A percentile compares a stretch with the other conserved stretches of the same genome.
These are phyloP conservation scores for Tricholauxania praeusta DNA, from an alignment of 2,888 invertebrate species.

Conservation along the genomic window DNA sequence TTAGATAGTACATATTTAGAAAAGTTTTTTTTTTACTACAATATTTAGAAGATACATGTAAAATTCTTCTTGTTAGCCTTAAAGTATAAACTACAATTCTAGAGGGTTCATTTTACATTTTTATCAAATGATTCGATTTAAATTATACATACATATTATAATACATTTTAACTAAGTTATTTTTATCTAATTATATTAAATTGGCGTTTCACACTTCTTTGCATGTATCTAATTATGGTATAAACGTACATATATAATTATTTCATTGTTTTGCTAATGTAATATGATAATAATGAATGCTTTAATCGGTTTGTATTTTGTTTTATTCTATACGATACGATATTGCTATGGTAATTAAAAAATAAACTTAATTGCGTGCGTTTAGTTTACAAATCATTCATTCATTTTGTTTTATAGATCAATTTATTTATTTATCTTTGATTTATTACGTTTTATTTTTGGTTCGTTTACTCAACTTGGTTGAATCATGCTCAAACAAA, in stretches of 20 bases:
- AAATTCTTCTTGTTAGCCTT: constrained; percentile 41
- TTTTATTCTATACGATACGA: no score
- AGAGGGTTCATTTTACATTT: not conserved
- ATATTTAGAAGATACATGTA: constrained; percentile 34
- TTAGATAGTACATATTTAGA: no score
- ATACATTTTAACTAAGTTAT: constrained; percentile 21
- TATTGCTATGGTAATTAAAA: no score
- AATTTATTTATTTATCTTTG: not conserved
- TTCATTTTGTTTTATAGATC: not conserved
- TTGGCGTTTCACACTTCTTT: not conserved
- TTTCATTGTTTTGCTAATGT: no score
- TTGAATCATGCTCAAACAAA: constrained; percentile 82
- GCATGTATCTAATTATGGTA: not conserved
- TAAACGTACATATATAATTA: not conserved
- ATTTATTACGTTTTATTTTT: not conserved
- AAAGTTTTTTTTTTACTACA: not conserved
- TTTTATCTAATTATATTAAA: constrained; percentile 18
- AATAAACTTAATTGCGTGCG: not conserved
- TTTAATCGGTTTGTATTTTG: no score
- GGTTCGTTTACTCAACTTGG: constrained; percentile 38
- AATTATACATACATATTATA: constrained; percentile 28
- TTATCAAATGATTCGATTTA: constrained; percentile 29
- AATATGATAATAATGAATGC: no score
- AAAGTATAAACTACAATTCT: not conserved
- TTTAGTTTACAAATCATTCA: not conserved